Evolutionary conservation across 1,140 invertebrate species (phyloP).

Genomic region (Battus philenor): DNA sequence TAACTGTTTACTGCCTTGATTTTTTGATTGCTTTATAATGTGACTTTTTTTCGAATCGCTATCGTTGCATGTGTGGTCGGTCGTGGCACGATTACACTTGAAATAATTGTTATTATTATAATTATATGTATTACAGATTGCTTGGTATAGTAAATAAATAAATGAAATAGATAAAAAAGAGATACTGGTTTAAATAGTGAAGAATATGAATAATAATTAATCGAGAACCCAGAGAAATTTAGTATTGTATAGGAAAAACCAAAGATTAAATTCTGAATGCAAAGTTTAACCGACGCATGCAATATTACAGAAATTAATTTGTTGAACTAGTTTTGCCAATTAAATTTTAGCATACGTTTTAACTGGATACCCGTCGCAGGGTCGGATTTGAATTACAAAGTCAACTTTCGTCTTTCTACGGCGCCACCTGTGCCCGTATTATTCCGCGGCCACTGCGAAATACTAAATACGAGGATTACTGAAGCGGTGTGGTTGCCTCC

Average conservation of each 20-base stretch:
- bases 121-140: too few species aligned
- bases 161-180: too few species aligned
- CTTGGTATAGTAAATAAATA: too few species aligned
- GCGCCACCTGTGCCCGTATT: slow-evolving; percentile 7
- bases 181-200: too few species aligned
- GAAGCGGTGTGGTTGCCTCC: slow-evolving; percentile 9
- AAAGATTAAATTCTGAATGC: background rate
- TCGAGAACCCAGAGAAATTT: background rate
- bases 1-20: too few species aligned
- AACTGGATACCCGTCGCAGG: background rate
- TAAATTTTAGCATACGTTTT: background rate
- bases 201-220: background rate
- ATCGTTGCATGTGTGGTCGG: too few species aligned
- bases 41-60: too few species aligned
- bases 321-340: background rate
- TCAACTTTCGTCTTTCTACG: slow-evolving; percentile 8
- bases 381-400: slow-evolving; percentile 8
- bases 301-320: background rate
- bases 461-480: slow-evolving; percentile 16
- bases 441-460: background rate
- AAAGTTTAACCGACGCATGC: background rate
- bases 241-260: background rate
- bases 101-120: too few species aligned
- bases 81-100: too few species aligned
- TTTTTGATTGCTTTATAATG: too few species aligned